These are phyloP conservation scores for Prietella phreatophila DNA, from an alignment of 2,113 vertebrate genomes.

Conservation along the genomic window DNA sequence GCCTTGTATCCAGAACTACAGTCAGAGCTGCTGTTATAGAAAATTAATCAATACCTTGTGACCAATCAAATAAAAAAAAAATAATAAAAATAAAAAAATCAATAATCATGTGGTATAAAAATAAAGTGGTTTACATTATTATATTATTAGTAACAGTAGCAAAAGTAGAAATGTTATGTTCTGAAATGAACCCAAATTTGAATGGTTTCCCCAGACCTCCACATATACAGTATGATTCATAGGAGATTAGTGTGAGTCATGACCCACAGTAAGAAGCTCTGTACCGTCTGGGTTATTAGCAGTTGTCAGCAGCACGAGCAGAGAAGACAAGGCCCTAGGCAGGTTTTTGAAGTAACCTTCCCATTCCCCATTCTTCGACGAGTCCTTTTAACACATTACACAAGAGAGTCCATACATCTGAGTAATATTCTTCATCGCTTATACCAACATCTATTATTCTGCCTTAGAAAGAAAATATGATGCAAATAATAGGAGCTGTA, in stretches of 20 bases:
- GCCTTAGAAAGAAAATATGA: not conserved
- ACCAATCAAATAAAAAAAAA: not conserved
- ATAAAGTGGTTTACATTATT: not conserved
- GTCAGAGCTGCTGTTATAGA: not conserved
- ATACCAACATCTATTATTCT: not conserved
- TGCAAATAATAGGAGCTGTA: not conserved
- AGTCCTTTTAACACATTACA: slow-evolving; percentile 67
- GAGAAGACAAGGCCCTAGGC: slow-evolving; percentile 78
- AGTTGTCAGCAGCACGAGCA: slow-evolving; percentile 91
- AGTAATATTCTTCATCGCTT: not conserved
- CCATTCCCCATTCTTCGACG: slow-evolving; percentile 80
- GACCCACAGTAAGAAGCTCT: not conserved
- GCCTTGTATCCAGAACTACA: not conserved
- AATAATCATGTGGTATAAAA: not conserved
- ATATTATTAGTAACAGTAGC: not conserved
- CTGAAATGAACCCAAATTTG: no score
- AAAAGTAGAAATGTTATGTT: not conserved
- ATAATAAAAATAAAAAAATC: no score
- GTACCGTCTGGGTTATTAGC: slow-evolving; percentile 96
- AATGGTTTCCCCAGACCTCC: not conserved
- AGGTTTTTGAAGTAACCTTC: slow-evolving; percentile 81
- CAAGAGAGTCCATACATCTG: not conserved
- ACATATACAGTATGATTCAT: slow-evolving; percentile 1
- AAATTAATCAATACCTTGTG: not conserved
- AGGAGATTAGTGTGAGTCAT: not conserved